These are phyloP conservation scores for Eciton burchellii DNA, from an alignment of 1,140 invertebrate species.

Conservation along the genomic window DNA sequence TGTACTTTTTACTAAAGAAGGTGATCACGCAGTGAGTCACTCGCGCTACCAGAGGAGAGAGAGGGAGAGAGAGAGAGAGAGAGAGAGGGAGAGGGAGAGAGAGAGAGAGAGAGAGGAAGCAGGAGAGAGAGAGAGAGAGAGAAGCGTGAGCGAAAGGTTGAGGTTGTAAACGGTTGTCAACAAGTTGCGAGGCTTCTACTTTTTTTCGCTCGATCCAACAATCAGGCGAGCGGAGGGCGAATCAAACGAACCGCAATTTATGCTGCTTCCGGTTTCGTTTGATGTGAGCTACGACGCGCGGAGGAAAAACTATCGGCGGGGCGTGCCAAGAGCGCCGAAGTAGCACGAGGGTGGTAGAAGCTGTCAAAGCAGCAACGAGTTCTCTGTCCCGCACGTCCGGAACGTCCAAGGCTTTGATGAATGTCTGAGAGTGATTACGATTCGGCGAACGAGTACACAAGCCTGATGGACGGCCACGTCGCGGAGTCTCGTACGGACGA, in stretches of 20 bases:
- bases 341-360: neutral
- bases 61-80: neutral
- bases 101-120: neutral
- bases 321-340: neutral
- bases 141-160: too few species aligned
- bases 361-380: neutral
- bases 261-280: neutral
- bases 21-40: slow-evolving; percentile 7
- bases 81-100: neutral
- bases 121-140: too few species aligned
- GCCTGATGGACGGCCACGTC: slow-evolving; percentile 93
- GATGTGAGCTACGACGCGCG: neutral
- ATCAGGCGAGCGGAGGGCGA: neutral
- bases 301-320: neutral
- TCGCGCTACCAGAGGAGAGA: neutral
- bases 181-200: neutral
- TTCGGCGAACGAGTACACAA: slow-evolving; percentile 89
- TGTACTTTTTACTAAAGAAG: slow-evolving; percentile 21
- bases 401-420: slow-evolving; percentile 77
- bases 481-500: slow-evolving; percentile 85
- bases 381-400: slow-evolving; percentile 36
- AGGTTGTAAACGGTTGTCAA: slow-evolving; percentile 33
- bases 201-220: too few species aligned
- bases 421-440: slow-evolving; percentile 86
- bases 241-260: neutral